Evolutionary conservation across 1,140 invertebrate genomes (phyloP).

Genomic region (Bombus waltoni): DNA sequence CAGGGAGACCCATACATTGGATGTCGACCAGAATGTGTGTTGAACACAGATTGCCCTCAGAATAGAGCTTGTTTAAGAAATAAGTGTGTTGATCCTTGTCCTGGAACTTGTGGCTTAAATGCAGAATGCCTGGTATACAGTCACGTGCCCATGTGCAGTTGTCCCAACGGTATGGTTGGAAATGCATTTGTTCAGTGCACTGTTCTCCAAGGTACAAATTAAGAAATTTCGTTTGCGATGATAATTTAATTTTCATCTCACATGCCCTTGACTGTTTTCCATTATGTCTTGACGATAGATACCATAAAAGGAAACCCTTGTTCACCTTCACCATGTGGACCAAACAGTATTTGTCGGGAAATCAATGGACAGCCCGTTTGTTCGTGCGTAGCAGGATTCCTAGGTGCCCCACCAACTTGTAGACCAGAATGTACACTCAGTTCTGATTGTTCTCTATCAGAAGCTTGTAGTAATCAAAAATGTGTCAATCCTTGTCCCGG

Average conservation of each 20-base stretch:
- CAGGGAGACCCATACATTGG: slow-evolving; percentile 85
- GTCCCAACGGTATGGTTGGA: slow-evolving; percentile 86
- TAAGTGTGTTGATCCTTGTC: too few relatives aligned
- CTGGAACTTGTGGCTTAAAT: slow-evolving; percentile 86
- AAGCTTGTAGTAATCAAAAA: slow-evolving; percentile 86
- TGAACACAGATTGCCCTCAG: slow-evolving; percentile 87
- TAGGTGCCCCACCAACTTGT: slow-evolving; percentile 88
- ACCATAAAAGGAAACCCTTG: slow-evolving; percentile 71
- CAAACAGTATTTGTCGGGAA: slow-evolving; percentile 80
- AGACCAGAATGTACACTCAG: slow-evolving; percentile 88
- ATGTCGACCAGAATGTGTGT: slow-evolving; percentile 87
- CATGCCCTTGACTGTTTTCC: neutral
- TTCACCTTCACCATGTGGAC: slow-evolving; percentile 81
- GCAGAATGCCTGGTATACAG: slow-evolving; percentile 88
- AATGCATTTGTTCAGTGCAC: slow-evolving; percentile 85
- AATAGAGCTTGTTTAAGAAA: slow-evolving; percentile 84
- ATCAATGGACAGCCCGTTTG: slow-evolving; percentile 81
- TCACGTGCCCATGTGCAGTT: slow-evolving; percentile 89
- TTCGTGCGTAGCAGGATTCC: slow-evolving; percentile 85
- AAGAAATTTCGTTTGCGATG: neutral
- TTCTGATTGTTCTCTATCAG: slow-evolving; percentile 85
- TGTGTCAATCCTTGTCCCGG: slow-evolving; percentile 88
- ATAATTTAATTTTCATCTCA: neutral
- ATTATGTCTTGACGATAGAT: neutral
- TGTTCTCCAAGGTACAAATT: neutral